Base-by-base conservation (phyloP, 1,140 invertebrate genomes). In the Meloidogyne exigua region DNA sequence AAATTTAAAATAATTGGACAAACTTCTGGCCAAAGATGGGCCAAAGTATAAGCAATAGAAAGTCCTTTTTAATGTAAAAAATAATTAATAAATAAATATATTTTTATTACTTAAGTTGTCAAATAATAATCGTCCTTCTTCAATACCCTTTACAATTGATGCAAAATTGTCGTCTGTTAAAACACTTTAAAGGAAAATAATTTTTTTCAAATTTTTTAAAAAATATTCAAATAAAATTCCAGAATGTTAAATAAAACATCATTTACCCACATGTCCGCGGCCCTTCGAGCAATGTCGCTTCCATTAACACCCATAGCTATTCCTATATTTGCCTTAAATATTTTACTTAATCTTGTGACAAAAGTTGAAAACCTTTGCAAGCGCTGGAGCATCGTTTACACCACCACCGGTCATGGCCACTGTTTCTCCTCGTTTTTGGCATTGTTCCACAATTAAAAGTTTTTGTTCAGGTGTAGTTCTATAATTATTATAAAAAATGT, bases 161-260 rank as follows among this genome's bases (percentile, higher is more conserved):
- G 91, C 90, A 86, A 92, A 92, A 81, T 92, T 92, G 83, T 92
- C 91, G 80, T 92, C 91, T 77, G 91, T 87, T 67, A 92, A 84
- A 42, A 63, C 49, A 25, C 76, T 76, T 15, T 65, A 76, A 13
- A 64, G 21, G 25, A 3, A 57, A 65, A 21, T 3, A n/a, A 3
- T n/a, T 63, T 28, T 73, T 18, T 23, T 12, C 7, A 32, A 32
- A 3, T 9, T 39, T 39, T 39, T 10, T 4, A 39, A 39, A 39
- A 7, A 39, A 39, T 39, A 9, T 39, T 39, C 0, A 72, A 21
- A 73, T 76, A 42, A 25, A 68, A 75, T 25, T 76, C 13, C 21
- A 42, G 76, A 4, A 39, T 9, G 9, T 39, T 15, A 75, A n/a
- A 25, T 65, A n/a, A n/a, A n/a, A n/a, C n/a, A n/a, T 42, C 26